Evolutionary conservation across 2,888 invertebrate species (phyloP), one percentile per base, ranked within the genome.

Genomic region (Imbricaverruca yamaguchii): DNA sequence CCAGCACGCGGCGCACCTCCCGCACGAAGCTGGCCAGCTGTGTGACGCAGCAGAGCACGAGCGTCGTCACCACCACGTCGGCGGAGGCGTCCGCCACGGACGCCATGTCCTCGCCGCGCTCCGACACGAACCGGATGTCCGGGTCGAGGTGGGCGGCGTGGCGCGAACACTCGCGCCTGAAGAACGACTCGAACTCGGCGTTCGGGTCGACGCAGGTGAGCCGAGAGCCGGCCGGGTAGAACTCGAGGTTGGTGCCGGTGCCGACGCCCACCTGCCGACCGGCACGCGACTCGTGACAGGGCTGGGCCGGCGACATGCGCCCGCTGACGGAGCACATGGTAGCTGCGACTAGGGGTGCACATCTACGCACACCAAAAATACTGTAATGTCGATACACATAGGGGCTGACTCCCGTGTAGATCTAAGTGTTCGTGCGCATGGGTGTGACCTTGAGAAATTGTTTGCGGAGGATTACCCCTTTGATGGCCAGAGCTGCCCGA

Each of bases 1-100:
- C 85, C 7, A 86, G 83, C 0, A 86, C 85, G 12, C 86, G 83
- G 39, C 81, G 83, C n/a, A 86, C 84, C 82, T 86, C 86, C 67
- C 84, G 83, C 0, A 85, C 81, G 13, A 83, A 83, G 59, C 81
- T 80, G 77, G 80, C 81, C 10, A 85, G 81, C 81, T 85, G 84
- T n/a, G 82, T 82, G 7, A 86, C 85, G 56, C 84, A 84, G 82
- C 86, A 85, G 11, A 86, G 82, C 11, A 85, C 85, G 55, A 84
- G 82, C 18, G 85, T 85, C 25, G 84, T 83, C 8, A 86, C 85
- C 6, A 85, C 85, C 25, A 85, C 84, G 81, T 86, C 86, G 15
- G 86, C 84, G 13, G 84, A 84, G 39, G 80, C 80, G 65, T 85
- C 83, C 15, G 83, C 82, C n/a, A 87, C 83, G 23, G 83, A 84